Conservation (phyloP, 2,113 vertebrate genomes). For the Eubucco bourcierii region DNA sequence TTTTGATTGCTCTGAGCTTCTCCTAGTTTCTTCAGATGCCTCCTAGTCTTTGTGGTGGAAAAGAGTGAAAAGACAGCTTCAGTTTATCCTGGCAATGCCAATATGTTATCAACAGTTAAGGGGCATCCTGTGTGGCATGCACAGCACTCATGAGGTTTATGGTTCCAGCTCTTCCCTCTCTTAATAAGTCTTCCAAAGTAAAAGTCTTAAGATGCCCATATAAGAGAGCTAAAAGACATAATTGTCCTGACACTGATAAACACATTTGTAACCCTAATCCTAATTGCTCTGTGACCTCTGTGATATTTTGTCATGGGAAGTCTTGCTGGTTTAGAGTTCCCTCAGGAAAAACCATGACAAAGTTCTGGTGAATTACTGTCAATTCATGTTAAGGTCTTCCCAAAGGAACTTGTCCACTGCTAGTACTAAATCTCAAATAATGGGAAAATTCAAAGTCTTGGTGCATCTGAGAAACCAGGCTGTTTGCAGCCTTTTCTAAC, state of each 20-base stretch:
- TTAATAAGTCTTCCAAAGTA: not conserved
- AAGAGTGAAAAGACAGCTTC: not conserved
- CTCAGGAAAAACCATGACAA: constrained; percentile 16
- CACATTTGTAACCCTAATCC: constrained; percentile 42
- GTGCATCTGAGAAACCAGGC: not conserved
- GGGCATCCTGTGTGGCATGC: not conserved
- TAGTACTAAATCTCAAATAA: constrained; percentile 16
- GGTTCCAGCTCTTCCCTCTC: not conserved
- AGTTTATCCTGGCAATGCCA: not conserved
- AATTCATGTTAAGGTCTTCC: constrained; percentile 19
- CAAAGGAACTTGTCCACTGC: not conserved
- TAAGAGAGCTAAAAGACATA: not conserved
- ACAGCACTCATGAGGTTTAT: not conserved
- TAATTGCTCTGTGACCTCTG: constrained; percentile 38
- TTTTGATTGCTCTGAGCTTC: not conserved
- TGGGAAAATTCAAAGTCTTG: not conserved
- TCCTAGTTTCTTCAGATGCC: not conserved
- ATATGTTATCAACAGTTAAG: not conserved
- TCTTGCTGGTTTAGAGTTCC: not conserved
- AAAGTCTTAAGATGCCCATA: not conserved
- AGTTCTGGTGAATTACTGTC: constrained; percentile 23
- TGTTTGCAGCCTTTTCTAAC: not conserved
- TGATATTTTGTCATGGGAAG: constrained; percentile 5
- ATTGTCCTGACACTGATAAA: constrained; percentile 25
- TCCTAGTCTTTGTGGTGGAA: not conserved